Percentiles rank a stretch among this genome's conserved stretches.
Evolutionary conservation across 2,888 invertebrate species (phyloP).

Genomic region (Escarpia spicata): DNA sequence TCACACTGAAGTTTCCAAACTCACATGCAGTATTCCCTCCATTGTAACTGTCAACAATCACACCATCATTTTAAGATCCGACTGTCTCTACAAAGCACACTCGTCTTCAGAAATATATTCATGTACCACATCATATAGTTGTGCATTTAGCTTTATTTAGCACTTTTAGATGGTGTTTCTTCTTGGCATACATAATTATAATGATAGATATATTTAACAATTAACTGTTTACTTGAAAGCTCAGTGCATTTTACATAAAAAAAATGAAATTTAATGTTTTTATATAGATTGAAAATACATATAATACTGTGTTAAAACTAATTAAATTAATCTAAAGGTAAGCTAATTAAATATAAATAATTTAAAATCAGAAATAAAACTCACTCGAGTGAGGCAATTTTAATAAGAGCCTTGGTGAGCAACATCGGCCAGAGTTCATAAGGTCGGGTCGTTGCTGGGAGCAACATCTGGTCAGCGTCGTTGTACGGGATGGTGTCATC

Average conservation of each 20-base stretch:
- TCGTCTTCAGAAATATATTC: background rate
- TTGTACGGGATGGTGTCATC: conserved; percentile 66
- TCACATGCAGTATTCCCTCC: conserved; percentile 59
- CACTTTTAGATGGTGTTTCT: background rate
- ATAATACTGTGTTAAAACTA: background rate
- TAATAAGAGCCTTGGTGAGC: conserved; percentile 65
- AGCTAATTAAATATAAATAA: background rate
- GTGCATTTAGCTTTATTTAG: background rate
- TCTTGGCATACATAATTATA: too few species aligned
- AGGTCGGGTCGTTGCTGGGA: conserved; percentile 58
- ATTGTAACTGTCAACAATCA: conserved; percentile 54
- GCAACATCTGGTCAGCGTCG: conserved; percentile 57
- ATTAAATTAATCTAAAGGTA: background rate
- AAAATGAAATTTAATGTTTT: too few species aligned
- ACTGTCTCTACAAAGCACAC: background rate
- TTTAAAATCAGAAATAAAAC: conserved; percentile 32
- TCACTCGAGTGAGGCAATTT: conserved; percentile 65
- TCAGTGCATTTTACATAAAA: too few species aligned
- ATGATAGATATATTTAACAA: too few species aligned
- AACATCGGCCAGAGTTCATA: conserved; percentile 66
- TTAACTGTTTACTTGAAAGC: too few species aligned
- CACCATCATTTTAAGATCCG: background rate
- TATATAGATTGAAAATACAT: background rate
- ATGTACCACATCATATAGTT: background rate
- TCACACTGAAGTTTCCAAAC: conserved; percentile 64